phyloP scores from a whole-genome alignment of 1,140 invertebrate genomes.

The Meteorus sp. region DNA sequence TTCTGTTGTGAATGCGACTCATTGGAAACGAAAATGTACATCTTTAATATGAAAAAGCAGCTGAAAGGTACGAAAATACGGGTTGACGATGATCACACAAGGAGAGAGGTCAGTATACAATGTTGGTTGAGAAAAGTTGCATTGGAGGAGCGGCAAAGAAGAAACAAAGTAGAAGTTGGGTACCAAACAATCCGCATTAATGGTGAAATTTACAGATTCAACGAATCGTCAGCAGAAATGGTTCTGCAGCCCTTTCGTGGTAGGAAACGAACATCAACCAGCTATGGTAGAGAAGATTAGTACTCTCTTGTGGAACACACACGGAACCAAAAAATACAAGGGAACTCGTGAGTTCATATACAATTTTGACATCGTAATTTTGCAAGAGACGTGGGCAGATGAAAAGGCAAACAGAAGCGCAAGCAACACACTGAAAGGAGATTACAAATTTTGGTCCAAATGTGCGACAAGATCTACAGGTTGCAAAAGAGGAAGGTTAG shows the following conservation, averaged over 20 bases:
- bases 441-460: slow-evolving; percentile 18
- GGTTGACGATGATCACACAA: slow-evolving; percentile 20
- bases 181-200: slow-evolving; percentile 8
- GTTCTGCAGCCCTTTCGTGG: background rate
- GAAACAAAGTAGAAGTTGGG: background rate
- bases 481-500: slow-evolving; percentile 23
- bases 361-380: slow-evolving; percentile 6
- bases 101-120: slow-evolving; percentile 10
- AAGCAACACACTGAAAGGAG: slow-evolving; percentile 8
- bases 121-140: background rate
- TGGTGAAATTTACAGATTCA: background rate
- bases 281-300: background rate
- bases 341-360: slow-evolving; percentile 16
- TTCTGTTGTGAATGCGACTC: slow-evolving; percentile 32
- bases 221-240: background rate
- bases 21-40: slow-evolving; percentile 3
- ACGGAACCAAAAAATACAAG: background rate
- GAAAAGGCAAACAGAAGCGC: slow-evolving; percentile 12
- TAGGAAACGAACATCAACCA: background rate
- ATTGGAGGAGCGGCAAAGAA: background rate
- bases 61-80: background rate
- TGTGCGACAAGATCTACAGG: slow-evolving; percentile 18
- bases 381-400: slow-evolving; percentile 28
- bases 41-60: background rate
- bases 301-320: background rate